Evolutionary conservation across 2,888 invertebrate species (phyloP).

Genomic region (Epicampocera succincta): DNA sequence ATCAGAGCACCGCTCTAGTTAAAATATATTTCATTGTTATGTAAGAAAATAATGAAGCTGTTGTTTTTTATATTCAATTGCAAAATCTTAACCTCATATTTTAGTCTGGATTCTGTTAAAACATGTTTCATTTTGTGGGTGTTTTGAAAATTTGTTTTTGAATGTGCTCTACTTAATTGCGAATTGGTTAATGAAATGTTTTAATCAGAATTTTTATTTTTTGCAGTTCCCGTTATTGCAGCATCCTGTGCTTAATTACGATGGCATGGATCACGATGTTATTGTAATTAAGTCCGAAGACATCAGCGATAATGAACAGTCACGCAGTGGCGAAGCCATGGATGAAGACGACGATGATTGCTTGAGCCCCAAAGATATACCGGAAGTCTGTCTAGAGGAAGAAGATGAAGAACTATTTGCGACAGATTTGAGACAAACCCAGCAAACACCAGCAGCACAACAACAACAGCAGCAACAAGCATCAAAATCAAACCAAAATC

Average conservation of each 20-base stretch:
- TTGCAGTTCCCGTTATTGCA: constrained; percentile 64
- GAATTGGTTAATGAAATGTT: neutral
- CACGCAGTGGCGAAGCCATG: constrained; percentile 76
- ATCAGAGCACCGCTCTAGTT: no score
- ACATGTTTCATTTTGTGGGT: no score
- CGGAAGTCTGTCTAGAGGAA: constrained; percentile 81
- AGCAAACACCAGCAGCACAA: constrained; percentile 46
- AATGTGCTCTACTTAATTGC: no score
- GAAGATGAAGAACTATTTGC: constrained; percentile 79
- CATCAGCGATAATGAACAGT: constrained; percentile 81
- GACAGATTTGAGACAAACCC: constrained; percentile 75
- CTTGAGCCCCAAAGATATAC: constrained; percentile 79
- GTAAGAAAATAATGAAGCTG: no score
- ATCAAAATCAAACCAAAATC: constrained; percentile 54
- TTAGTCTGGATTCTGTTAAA: no score
- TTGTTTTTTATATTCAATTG: no score
- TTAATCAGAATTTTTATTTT: neutral
- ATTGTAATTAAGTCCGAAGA: constrained; percentile 81
- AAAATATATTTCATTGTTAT: no score
- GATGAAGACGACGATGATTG: constrained; percentile 80
- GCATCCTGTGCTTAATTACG: constrained; percentile 73
- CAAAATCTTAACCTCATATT: no score
- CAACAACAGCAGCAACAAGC: constrained; percentile 57
- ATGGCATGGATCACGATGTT: constrained; percentile 79
- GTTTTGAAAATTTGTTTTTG: no score